phyloP scores from a whole-genome alignment of 2,888 invertebrate genomes.

The Cheilosia vulpina region DNA sequence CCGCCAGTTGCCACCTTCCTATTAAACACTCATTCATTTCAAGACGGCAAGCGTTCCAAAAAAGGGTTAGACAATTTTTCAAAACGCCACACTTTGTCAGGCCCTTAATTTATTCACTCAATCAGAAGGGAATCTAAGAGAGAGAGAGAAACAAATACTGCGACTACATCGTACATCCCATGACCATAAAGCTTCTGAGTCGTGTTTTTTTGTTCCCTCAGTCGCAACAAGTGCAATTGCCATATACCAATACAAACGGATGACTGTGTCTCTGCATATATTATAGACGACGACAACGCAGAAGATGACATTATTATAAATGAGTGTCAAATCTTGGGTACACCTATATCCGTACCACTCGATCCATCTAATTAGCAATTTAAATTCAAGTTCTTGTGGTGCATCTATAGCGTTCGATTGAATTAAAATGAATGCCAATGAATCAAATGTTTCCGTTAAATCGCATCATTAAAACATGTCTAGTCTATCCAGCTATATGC shows the following conservation, averaged over 20 bases:
- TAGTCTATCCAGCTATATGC: not conserved
- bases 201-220: slow-evolving; percentile 38
- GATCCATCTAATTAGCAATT: slow-evolving; percentile 45
- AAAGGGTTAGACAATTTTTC: slow-evolving; percentile 11
- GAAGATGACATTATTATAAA: slow-evolving; percentile 1
- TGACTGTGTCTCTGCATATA: slow-evolving; percentile 41
- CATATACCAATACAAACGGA: slow-evolving; percentile 4
- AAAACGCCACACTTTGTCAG: slow-evolving; percentile 15
- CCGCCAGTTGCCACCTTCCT: not conserved
- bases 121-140: slow-evolving; percentile 14
- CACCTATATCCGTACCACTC: not conserved
- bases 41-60: not conserved
- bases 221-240: slow-evolving; percentile 57
- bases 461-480: slow-evolving; percentile 22
- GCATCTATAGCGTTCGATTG: slow-evolving; percentile 16
- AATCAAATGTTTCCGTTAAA: slow-evolving; percentile 48
- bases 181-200: slow-evolving; percentile 36
- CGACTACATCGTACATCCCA: slow-evolving; percentile 13
- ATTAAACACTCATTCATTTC: slow-evolving; percentile 1
- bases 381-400: slow-evolving; percentile 15
- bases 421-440: slow-evolving; percentile 23
- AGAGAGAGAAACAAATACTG: too few relatives aligned
- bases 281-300: slow-evolving; percentile 1
- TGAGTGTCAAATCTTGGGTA: slow-evolving; percentile 10
- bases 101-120: slow-evolving; percentile 32